phyloP scores from a whole-genome alignment of 2,797 vertebrate species.

The Falco berigora region DNA sequence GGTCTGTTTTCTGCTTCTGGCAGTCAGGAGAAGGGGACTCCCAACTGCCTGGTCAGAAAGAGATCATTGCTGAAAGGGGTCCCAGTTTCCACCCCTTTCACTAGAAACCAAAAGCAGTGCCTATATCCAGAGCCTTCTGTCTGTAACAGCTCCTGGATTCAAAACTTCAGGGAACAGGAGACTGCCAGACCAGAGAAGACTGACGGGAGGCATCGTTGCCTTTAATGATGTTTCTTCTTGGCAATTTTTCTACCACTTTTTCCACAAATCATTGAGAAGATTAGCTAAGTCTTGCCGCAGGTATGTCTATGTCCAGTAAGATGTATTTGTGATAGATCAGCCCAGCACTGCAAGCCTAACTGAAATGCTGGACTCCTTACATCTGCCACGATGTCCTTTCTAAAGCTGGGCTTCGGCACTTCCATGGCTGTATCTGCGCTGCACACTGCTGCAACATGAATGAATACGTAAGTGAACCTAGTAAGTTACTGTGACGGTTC shows the following conservation, averaged over 20 bases:
- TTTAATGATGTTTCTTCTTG: not conserved
- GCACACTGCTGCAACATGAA: not conserved
- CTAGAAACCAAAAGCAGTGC: not conserved
- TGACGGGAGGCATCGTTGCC: not conserved
- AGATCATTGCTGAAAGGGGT: not conserved
- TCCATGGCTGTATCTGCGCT: not conserved
- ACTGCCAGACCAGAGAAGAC: not conserved
- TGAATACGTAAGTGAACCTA: rapidly evolving
- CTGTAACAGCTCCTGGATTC: not conserved
- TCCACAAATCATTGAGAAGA: not conserved
- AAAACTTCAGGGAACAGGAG: not conserved
- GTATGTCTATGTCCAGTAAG: not conserved
- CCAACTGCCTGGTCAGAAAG: not conserved
- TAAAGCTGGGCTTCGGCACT: not conserved
- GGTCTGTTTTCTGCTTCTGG: not conserved
- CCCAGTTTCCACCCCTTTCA: not conserved
- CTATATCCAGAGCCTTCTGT: not conserved
- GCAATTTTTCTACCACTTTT: not conserved
- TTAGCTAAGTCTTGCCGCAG: not conserved
- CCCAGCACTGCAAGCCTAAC: not conserved
- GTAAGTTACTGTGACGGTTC: not conserved
- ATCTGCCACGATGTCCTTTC: not conserved
- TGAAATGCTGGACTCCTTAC: not conserved
- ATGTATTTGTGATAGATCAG: not conserved
- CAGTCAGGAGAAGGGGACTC: not conserved